Base-by-base conservation (phyloP, 2,888 invertebrate species). In the Microchrysa polita region DNA sequence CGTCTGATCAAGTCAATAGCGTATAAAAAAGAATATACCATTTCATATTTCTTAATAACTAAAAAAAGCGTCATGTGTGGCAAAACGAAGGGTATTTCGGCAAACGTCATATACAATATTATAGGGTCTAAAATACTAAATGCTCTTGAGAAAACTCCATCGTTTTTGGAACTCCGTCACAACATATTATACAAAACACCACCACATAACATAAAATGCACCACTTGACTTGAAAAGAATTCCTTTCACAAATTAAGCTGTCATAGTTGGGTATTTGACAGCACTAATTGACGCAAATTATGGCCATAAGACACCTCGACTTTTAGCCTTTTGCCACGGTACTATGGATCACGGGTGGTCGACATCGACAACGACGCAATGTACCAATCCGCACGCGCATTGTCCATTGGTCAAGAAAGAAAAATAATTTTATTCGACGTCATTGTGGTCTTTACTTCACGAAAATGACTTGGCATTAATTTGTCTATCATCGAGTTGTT, bases 251-350 rank as follows among this genome's bases (percentile, higher is more conserved):
- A 69, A 69, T 69, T 69, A 69, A 69, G 69, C 69, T 69, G 69
- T 69, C 69, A 69, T 55, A 5, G 16, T 40, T 69, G 34, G 55
- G 42, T 69, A 40, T 69, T 69, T 61, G 72, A 72, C 72, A 72
- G 72, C 73, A 67, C 73, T 73, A 73, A 73, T 73, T 73, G 73
- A 73, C 73, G 73, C 73, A 73, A 73, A 73, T 73, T 73, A 73
- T 67, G 59, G 40, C 48, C 67, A 72, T 72, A 48, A 72, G 72
- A 72, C 72, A 72, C 59, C 59, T 72, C 59, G 48, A 57, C 40
- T 69, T 69, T 69, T 55, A 69, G 69, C 57, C 69, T 69, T 69
- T 55, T n/a, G n/a, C 69, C 27, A 5, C 27, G 27, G 27, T 7
- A 34, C 27, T 5, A 55, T 22, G 23, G 72, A 44, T 44, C 52